Evolutionary conservation across 92 coral and sea anemone genomes (phyloP).

Genomic region (Anthopleura xanthogrammica): DNA sequence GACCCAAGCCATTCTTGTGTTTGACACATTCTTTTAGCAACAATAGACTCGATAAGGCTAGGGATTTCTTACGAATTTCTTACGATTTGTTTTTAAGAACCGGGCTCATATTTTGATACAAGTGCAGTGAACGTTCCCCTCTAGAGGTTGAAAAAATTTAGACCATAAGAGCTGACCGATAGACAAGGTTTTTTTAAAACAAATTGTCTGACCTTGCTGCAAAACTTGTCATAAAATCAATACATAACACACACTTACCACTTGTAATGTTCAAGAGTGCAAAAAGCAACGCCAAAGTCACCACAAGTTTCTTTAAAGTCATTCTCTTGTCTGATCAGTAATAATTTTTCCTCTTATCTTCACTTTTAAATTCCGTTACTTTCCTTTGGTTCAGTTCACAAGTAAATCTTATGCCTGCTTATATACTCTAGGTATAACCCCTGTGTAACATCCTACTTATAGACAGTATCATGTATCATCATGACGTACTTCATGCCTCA

Average conservation of each 20-base stretch:
- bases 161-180: no score
- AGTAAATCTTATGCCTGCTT: background rate
- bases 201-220: background rate
- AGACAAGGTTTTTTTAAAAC: background rate
- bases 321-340: background rate
- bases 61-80: background rate
- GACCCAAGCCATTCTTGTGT: background rate
- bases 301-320: background rate
- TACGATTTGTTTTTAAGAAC: no score
- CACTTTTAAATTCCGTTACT: background rate
- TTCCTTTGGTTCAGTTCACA: no score
- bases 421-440: background rate
- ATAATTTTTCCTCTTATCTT: background rate
- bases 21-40: background rate
- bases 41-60: background rate
- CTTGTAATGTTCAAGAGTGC: background rate
- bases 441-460: background rate
- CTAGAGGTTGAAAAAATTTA: no score
- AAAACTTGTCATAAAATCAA: background rate
- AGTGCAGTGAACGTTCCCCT: no score
- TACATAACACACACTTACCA: background rate
- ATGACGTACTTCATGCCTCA: background rate
- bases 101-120: no score
- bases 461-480: background rate
- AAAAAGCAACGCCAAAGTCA: background rate